Percentiles rank a stretch among this genome's conserved stretches.
These are phyloP conservation scores for Diploptera punctata DNA, from an alignment of 2,888 invertebrate genomes.

Conservation along the genomic window DNA sequence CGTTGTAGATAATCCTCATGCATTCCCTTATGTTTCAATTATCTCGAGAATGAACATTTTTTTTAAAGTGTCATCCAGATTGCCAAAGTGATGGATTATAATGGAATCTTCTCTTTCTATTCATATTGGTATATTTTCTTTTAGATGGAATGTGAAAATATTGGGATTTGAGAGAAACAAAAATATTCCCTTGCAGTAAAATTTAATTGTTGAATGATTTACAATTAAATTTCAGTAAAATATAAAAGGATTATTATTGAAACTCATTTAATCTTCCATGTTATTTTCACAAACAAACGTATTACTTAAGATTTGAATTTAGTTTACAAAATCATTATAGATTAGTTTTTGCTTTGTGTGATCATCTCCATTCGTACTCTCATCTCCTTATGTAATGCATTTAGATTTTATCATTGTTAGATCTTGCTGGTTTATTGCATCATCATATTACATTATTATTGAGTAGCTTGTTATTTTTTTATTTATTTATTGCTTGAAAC, in stretches of 20 bases:
- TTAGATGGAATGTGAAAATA: neutral
- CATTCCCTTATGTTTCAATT: too few species aligned
- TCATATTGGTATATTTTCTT: neutral
- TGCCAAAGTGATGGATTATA: too few species aligned
- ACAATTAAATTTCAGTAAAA: neutral
- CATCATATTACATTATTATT: too few species aligned
- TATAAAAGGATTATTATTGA: neutral
- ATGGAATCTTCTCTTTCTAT: neutral
- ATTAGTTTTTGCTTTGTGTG: neutral
- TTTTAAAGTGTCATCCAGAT: too few species aligned
- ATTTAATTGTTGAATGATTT: neutral
- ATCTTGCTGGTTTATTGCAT: too few species aligned
- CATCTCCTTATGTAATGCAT: too few species aligned
- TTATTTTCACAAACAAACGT: neutral
- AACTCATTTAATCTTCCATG: neutral
- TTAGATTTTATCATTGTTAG: too few species aligned
- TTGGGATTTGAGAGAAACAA: neutral
- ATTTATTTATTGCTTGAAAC: neutral
- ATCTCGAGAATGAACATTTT: too few species aligned
- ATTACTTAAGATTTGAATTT: neutral
- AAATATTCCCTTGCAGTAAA: constrained; percentile 8
- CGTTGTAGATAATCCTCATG: too few species aligned
- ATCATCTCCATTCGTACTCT: neutral
- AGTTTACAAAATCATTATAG: neutral
- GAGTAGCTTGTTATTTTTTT: too few species aligned